Conservation (phyloP, 2,113 vertebrate genomes). For the Lucifuga dentata region DNA sequence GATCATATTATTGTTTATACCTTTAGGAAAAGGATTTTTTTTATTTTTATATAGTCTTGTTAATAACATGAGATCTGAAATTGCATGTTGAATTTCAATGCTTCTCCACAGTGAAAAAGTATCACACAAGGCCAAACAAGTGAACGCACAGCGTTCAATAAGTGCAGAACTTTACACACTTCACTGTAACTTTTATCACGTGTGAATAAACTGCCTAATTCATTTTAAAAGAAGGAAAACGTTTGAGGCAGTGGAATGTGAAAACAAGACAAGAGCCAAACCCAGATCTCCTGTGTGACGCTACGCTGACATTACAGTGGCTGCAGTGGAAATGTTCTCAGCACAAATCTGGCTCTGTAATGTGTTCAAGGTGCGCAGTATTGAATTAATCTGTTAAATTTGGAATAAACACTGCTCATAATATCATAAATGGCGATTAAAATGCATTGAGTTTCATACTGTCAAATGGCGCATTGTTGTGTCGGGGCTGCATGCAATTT, state of each 20-base stretch:
- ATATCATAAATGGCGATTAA: neutral
- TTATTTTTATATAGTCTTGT: too few species aligned
- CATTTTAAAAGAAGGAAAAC: neutral
- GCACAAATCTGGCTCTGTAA: neutral
- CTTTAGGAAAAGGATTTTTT: too few species aligned
- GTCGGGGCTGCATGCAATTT: neutral
- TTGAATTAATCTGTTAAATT: neutral
- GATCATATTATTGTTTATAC: too few species aligned
- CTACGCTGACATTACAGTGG: neutral
- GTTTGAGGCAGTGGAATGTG: too few species aligned
- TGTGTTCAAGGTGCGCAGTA: neutral
- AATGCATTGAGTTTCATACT: neutral
- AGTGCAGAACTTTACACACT: neutral
- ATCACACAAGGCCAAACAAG: too few species aligned
- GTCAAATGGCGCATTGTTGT: neutral
- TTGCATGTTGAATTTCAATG: too few species aligned
- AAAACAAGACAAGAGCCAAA: neutral
- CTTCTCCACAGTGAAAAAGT: too few species aligned
- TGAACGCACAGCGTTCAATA: too few species aligned
- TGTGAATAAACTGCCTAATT: neutral
- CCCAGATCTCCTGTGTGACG: neutral
- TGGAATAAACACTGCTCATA: neutral
- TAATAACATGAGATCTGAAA: too few species aligned
- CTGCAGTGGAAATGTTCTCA: constrained; percentile 2
- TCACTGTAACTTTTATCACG: neutral